Evolutionary conservation across 1,140 invertebrate genomes (phyloP).

Genomic region (Sitobion miscanthi): DNA sequence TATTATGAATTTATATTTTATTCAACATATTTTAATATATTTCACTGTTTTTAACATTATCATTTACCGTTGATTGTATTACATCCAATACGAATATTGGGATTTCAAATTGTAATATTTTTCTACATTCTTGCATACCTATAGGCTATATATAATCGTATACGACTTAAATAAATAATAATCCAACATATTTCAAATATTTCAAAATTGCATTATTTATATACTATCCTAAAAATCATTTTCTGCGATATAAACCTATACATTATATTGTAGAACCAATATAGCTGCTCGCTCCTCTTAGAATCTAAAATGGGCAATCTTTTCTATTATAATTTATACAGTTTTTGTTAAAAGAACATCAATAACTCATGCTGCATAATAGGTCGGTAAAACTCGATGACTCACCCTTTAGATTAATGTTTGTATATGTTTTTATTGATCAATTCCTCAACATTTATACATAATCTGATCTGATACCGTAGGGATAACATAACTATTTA

Average conservation of each 20-base stretch:
- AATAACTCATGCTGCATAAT: neutral
- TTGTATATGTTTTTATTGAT: conserved; percentile 9
- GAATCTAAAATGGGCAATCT: neutral
- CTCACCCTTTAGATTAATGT: conserved; percentile 9
- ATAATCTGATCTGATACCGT: neutral
- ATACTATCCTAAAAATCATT: neutral
- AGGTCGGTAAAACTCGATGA: conserved; percentile 7
- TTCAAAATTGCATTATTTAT: neutral
- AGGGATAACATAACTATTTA: neutral
- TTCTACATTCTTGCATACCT: neutral
- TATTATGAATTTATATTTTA: too few relatives aligned
- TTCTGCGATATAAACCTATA: neutral
- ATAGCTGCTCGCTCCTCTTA: neutral
- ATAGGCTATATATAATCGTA: too few relatives aligned
- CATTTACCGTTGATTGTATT: neutral
- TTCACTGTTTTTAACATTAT: neutral
- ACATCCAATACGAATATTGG: neutral
- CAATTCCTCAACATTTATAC: neutral
- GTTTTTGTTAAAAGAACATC: conserved; percentile 1
- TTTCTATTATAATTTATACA: conserved; percentile 1
- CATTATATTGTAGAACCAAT: neutral
- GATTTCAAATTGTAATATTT: too few relatives aligned
- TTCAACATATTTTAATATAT: too few relatives aligned
- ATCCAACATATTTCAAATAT: neutral
- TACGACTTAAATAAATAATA: neutral